Base-by-base conservation (phyloP, 2,888 invertebrate species). In the Ypsolopha scabrella region DNA sequence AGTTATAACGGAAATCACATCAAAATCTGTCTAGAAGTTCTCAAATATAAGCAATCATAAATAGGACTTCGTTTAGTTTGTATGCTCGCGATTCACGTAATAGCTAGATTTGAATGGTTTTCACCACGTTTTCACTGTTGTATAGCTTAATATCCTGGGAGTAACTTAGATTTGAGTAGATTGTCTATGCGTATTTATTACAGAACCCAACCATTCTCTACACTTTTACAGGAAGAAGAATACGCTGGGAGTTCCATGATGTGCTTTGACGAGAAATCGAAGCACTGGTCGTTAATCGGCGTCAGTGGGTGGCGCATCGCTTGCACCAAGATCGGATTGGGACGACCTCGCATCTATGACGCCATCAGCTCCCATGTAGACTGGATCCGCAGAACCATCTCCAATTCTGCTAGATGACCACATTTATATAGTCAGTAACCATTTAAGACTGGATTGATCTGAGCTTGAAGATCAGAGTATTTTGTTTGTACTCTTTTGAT, bases 241-340 rank as follows among this genome's bases (percentile, higher is more conserved):
- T 92, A 93, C 62, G 94, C 95, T 7, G 96, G 96, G 11, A 94
- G 94, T 75, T 93, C 95, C 6, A 92, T 96, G 87, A 90, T 94
- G 67, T 96, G 96, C 65, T 89, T 93, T 24, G 88, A 92, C 57
- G 88, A 90, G 0, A 90, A 91, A 57, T 89, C 89, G 34, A 90
- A 90, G 57, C 90, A 88, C 64, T 96, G 96, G 96, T 92, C 92
- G 0, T 72, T 96, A 41, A 87, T 91, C 35, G 96, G 96, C 0
- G 91, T 96, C 2, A 91, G 93, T 50, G 94, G 93, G 51, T 95
- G 95, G 95, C 88, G 95, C 55, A 95, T 95, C 62, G 94, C 94
- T 1, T 95, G 95, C 63, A 90, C 93, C 0, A 93, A 93, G 60
- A 90, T 90, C 44, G 94, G 94, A 7, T 83, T 91, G 44, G 93